Percentiles rank a stretch among this genome's conserved stretches.
Conservation (phyloP, 2,797 vertebrate species). For the Myotis pilosus region DNA sequence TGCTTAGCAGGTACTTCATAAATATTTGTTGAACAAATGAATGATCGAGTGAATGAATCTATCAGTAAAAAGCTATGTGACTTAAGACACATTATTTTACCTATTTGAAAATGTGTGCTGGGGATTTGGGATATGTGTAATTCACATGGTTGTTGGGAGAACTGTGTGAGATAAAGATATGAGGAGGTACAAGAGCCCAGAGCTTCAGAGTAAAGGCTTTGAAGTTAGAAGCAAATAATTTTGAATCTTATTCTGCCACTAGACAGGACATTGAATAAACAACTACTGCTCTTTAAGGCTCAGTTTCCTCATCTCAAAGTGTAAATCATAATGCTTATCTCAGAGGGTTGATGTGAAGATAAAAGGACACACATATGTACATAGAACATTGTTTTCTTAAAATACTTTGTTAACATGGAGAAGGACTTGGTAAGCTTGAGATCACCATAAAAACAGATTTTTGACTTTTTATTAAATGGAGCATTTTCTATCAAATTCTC, state of each 20-base stretch:
- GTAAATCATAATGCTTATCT: neutral
- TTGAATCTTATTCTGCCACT: neutral
- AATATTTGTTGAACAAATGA: conserved; percentile 1
- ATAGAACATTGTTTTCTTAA: neutral
- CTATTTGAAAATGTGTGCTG: neutral
- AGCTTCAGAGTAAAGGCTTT: neutral
- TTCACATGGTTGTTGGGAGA: neutral
- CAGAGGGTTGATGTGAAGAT: neutral
- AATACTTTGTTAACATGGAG: neutral
- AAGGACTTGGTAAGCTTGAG: neutral
- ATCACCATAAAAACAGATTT: neutral
- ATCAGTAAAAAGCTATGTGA: neutral
- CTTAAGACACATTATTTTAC: neutral
- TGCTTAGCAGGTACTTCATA: neutral
- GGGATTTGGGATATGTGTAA: neutral
- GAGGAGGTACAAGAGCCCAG: neutral
- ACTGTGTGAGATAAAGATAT: neutral
- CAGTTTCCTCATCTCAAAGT: neutral
- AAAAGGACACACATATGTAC: neutral
- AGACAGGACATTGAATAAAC: neutral
- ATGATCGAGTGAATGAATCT: neutral
- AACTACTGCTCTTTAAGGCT: neutral
- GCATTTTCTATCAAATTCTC: conserved; percentile 38
- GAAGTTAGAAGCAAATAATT: neutral
- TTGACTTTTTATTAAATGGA: conserved; percentile 28